A percentile compares a stretch with the other conserved stretches of the same genome.
These are phyloP conservation scores for Tenodera sinensis DNA, from an alignment of 2,888 invertebrate genomes.

Conservation along the genomic window DNA sequence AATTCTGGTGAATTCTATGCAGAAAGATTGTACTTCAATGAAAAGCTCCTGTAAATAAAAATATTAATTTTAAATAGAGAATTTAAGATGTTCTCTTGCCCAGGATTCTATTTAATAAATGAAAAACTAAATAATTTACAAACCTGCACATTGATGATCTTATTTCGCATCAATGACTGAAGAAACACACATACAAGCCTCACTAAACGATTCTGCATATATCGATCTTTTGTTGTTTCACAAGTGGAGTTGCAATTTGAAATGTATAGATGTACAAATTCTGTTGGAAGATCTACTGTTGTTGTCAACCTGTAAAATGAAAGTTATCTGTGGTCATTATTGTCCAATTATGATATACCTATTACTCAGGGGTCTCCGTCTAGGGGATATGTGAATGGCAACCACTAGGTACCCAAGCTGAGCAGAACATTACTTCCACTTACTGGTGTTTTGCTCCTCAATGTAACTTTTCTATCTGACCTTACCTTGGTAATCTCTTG, in stretches of 20 bases:
- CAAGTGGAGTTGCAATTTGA: slow-evolving; percentile 97
- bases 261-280: slow-evolving; percentile 95
- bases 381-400: no score
- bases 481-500: no score
- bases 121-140: slow-evolving; percentile 6
- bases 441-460: no score
- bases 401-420: no score
- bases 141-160: slow-evolving; percentile 95
- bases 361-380: no score
- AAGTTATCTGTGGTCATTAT: not conserved
- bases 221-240: slow-evolving; percentile 92
- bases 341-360: no score
- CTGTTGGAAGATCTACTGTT: slow-evolving; percentile 90
- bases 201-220: slow-evolving; percentile 95
- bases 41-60: slow-evolving; percentile 73
- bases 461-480: no score
- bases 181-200: slow-evolving; percentile 95
- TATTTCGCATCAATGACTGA: slow-evolving; percentile 93
- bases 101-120: not conserved
- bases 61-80: not conserved
- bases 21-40: slow-evolving; percentile 96
- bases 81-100: not conserved
- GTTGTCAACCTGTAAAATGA: slow-evolving; percentile 64
- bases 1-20: slow-evolving; percentile 94
- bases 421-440: no score